A percentile compares a stretch with the other conserved stretches of the same genome.
Conservation (phyloP, 2,113 vertebrate genomes). For the Cromileptes altivelis region DNA sequence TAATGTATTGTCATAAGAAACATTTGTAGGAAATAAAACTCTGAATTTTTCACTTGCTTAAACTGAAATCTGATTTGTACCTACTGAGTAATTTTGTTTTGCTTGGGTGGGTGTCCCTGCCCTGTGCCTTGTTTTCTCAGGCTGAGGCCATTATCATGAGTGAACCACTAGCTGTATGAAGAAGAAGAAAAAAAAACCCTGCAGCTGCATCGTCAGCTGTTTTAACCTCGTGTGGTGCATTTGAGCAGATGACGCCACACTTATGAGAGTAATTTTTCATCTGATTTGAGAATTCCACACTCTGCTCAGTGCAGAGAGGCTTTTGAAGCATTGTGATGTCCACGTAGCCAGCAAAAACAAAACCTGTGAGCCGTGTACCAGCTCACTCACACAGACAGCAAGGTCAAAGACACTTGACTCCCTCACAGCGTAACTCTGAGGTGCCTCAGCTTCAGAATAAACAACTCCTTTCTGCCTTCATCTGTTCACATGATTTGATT, state of each 20-base stretch:
- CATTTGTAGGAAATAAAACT: neutral
- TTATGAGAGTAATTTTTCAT: constrained; percentile 53
- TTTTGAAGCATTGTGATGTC: constrained; percentile 37
- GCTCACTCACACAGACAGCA: constrained; percentile 55
- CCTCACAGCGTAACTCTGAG: neutral
- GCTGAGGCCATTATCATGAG: neutral
- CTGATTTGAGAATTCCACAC: constrained; percentile 55
- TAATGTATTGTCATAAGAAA: neutral
- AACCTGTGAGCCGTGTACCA: constrained; percentile 61
- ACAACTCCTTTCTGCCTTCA: constrained; percentile 17
- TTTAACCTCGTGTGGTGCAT: constrained; percentile 18
- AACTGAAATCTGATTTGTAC: neutral
- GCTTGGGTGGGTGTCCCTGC: constrained; percentile 5
- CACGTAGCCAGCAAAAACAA: constrained; percentile 55
- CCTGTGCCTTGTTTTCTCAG: constrained; percentile 1
- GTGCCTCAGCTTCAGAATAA: constrained; percentile 32
- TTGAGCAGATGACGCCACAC: constrained; percentile 16
- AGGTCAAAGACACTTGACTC: constrained; percentile 54
- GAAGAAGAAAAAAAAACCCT: neutral
- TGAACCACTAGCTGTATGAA: neutral
- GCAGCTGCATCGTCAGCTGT: constrained; percentile 47
- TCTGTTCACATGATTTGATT: no score
- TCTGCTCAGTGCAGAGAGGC: constrained; percentile 33
- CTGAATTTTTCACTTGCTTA: neutral
- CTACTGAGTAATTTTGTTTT: constrained; percentile 2